A percentile compares a stretch with the other conserved stretches of the same genome.
Evolutionary conservation across 2,888 invertebrate genomes (phyloP).

Genomic region (Eristalinus sepulchralis): DNA sequence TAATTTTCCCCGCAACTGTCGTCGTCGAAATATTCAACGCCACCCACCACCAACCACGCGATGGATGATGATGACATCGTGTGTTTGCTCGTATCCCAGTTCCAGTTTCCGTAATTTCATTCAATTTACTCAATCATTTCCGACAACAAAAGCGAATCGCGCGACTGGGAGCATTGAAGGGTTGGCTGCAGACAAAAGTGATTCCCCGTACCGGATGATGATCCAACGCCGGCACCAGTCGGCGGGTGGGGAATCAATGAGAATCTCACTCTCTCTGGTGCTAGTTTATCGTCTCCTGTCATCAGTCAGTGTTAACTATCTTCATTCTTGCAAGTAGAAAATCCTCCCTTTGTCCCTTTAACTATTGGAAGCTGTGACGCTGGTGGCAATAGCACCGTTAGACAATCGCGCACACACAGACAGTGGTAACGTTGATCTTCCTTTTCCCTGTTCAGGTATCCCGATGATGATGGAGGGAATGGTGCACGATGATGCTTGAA

Average conservation of each 20-base stretch:
- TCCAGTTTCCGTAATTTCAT: constrained; percentile 19
- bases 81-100: background rate
- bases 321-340: background rate
- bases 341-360: background rate
- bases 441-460: background rate
- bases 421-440: background rate
- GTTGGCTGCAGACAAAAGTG: background rate
- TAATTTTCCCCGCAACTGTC: constrained; percentile 32
- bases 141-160: background rate
- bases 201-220: background rate
- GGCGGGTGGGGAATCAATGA: background rate
- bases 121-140: constrained; percentile 53
- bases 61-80: background rate
- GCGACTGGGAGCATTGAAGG: too few species aligned
- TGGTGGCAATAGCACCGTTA: background rate
- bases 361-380: background rate
- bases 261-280: background rate
- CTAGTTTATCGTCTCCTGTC: background rate
- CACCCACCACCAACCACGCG: background rate
- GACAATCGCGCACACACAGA: background rate
- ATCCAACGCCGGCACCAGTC: background rate
- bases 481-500: background rate
- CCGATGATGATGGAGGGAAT: background rate
- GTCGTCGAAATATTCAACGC: constrained; percentile 13
- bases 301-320: constrained; percentile 16